Base-by-base conservation (phyloP, 1,140 invertebrate genomes). In the Lasioglossum baleicum region DNA sequence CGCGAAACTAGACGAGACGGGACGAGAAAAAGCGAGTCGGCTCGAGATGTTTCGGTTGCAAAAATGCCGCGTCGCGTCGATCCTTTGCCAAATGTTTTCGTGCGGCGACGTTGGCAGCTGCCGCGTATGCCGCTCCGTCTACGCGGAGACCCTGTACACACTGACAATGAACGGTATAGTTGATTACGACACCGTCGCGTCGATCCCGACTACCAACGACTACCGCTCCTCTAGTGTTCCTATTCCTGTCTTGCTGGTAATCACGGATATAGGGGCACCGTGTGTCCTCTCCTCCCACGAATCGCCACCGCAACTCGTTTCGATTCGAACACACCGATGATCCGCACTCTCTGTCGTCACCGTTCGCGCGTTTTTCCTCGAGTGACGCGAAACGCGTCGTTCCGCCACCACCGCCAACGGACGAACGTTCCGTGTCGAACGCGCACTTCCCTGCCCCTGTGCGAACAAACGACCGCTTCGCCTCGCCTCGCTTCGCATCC, bases 161-260 rank as follows among this genome's bases (percentile, higher is more conserved):
- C 26, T 3, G 22, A 15, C 60, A 63, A 48, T 58, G 35, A 17
- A 56, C 68, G 22, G 40, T 17, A 42, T 17, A 42, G 20, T 6
- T 2, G 22, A 44, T 78, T 78, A 65, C 76, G 44, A 72, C 58
- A 78, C n/a, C 31, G 40, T 17, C 20, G 4, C 5, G 51, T n/a
- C n/a, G 53, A 76, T 77, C 48, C 31, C 56, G 53, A 76, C 56
- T 69, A 67, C 22, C 58, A 15, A n/a, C 8, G 58, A 26, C 17
- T 63, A 48, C 40, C 40, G 7, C 58, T 17, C n/a, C 35, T 63
- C 44, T 42, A 8, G 58, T 63, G 31, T 51, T 70, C 13, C 20
- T 51, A 22, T 42, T 75, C 4, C 48, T 40, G 31, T 63, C 44
- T 44, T 71, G 48, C 60, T 71, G 2, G 60, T 11, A 13, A 31